Conservation (phyloP, 2,113 vertebrate genomes). For the Propithecus coquereli region DNA sequence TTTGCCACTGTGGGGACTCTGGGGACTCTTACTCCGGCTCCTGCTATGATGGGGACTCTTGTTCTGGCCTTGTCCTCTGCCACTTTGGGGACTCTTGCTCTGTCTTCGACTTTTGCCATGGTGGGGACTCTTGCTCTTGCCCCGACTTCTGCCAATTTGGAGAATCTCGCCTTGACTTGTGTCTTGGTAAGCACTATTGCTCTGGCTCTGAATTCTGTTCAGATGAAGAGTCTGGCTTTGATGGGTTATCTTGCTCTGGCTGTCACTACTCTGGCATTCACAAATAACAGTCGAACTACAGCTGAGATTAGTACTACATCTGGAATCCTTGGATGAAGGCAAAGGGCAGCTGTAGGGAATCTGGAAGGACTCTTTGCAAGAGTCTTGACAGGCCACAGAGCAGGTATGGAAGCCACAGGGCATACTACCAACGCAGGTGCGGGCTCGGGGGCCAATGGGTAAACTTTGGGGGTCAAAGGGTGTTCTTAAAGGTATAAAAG, state of each 20-base stretch:
- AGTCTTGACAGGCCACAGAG: conserved; percentile 44
- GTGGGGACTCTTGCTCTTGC: neutral
- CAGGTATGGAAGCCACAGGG: conserved; percentile 67
- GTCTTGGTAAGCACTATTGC: neutral
- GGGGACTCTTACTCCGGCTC: conserved; percentile 1
- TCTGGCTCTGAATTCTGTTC: neutral
- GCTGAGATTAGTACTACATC: neutral
- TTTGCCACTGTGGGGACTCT: neutral
- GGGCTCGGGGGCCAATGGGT: conserved; percentile 20
- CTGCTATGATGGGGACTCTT: neutral
- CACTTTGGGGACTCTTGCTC: neutral
- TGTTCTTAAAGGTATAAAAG: conserved; percentile 68
- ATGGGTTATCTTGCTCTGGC: neutral
- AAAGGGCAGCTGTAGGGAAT: conserved; percentile 58
- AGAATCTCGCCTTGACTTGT: neutral
- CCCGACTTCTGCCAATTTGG: neutral
- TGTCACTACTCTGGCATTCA: conserved; percentile 25
- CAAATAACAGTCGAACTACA: neutral
- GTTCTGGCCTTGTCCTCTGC: neutral
- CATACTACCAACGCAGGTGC: neutral
- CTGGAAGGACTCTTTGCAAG: neutral
- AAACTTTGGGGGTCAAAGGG: conserved; percentile 59
- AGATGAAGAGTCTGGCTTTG: neutral
- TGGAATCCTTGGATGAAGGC: conserved; percentile 32
- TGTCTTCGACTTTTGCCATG: neutral